phyloP scores from a whole-genome alignment of 1,140 invertebrate genomes.

The Penaeus japonicus region DNA sequence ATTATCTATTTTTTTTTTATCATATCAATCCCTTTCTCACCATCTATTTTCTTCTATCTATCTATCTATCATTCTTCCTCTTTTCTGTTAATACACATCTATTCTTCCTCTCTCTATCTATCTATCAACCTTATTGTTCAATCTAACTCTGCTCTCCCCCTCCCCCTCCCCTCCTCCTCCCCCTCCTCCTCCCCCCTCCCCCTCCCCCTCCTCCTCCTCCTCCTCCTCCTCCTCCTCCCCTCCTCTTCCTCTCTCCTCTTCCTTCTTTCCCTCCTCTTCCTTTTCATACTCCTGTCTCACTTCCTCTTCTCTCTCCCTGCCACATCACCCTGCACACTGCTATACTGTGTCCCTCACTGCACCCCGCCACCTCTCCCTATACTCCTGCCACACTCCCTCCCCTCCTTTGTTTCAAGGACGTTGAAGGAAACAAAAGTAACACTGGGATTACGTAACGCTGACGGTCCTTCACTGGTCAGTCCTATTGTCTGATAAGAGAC shows the following conservation, averaged over 20 bases:
- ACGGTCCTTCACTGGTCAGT: background rate
- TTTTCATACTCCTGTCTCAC: background rate
- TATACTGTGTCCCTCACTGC: background rate
- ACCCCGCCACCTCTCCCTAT: slow-evolving; percentile 7
- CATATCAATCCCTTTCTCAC: background rate
- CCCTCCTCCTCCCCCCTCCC: background rate
- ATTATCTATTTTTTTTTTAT: no score
- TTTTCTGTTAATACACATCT: background rate
- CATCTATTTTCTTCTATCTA: background rate
- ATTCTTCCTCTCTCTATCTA: background rate
- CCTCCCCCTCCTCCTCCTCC: background rate
- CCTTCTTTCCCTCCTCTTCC: slow-evolving; percentile 10
- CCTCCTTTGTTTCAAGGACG: no score
- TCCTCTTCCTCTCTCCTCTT: background rate
- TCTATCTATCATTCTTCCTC: background rate
- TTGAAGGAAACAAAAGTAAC: no score
- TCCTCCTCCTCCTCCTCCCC: no score
- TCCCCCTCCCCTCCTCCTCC: no score
- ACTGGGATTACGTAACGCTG: background rate
- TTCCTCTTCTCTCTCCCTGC: background rate
- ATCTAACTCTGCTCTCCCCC: no score
- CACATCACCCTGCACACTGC: background rate
- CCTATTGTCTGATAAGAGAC: background rate
- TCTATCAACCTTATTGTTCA: background rate
- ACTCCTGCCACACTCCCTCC: background rate